Evolutionary conservation across 2,797 vertebrate species (phyloP).

Genomic region (Helarctos malayanus): DNA sequence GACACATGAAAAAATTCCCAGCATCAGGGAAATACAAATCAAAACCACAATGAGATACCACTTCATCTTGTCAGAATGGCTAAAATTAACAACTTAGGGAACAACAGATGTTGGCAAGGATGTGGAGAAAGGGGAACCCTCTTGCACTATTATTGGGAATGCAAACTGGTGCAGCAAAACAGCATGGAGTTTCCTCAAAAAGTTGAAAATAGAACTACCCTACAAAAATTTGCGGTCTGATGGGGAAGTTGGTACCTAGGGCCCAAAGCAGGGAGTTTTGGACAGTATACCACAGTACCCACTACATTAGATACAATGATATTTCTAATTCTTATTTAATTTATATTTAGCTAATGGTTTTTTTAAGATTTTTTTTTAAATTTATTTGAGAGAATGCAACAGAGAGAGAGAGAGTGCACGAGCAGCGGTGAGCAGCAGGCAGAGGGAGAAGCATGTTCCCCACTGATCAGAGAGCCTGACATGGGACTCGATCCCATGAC

Average conservation of each 20-base stretch:
- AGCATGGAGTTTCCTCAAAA: neutral
- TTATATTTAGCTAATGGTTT: neutral
- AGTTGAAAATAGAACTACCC: neutral
- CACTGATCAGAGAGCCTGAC: no score
- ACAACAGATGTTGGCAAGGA: neutral
- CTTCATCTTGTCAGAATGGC: neutral
- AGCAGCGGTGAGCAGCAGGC: no score
- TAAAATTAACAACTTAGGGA: neutral
- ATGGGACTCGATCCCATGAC: no score
- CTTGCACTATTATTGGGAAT: neutral
- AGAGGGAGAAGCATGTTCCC: no score
- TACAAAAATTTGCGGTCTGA: neutral
- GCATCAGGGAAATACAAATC: neutral
- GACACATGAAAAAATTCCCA: neutral
- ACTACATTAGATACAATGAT: neutral
- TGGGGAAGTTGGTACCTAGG: neutral
- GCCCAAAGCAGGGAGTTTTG: neutral
- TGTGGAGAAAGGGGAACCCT: neutral
- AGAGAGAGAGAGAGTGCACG: no score
- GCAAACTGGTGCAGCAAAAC: neutral
- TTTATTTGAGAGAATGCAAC: no score
- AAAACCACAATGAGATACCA: neutral
- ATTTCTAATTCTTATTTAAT: neutral
- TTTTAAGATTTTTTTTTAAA: no score
- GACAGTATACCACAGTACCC: neutral